Evolutionary conservation across 2,113 vertebrate genomes (phyloP).

Genomic region (Glaucomys volans): DNA sequence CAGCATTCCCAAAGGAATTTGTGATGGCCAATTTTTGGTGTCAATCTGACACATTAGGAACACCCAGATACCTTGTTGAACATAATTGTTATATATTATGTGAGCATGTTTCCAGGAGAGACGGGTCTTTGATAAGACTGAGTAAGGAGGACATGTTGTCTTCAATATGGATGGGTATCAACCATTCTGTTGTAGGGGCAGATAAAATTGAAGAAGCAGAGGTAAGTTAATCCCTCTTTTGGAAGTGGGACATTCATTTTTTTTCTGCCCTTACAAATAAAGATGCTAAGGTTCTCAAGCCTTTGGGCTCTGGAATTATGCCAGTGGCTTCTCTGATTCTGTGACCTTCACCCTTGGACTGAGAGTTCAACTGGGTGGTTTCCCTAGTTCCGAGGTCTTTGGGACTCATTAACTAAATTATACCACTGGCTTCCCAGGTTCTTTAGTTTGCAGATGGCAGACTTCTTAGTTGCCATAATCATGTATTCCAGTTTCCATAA

Average conservation of each 20-base stretch:
- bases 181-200: too few species aligned
- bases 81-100: not conserved
- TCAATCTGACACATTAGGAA: not conserved
- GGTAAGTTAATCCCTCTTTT: not conserved
- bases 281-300: not conserved
- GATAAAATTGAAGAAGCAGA: rapidly evolving
- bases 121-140: not conserved
- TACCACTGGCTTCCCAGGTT: not conserved
- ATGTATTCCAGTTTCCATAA: not conserved
- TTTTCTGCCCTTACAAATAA: too few species aligned
- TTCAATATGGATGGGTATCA: not conserved
- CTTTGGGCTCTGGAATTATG: not conserved
- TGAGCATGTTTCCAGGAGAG: not conserved
- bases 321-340: not conserved
- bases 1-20: not conserved
- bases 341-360: not conserved
- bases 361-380: not conserved
- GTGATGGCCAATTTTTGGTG: not conserved
- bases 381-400: not conserved
- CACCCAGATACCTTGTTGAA: not conserved
- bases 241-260: not conserved
- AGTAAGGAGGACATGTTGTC: not conserved
- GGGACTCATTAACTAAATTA: not conserved
- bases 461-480: not conserved
- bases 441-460: not conserved